Evolutionary conservation across 2,888 invertebrate genomes (phyloP), one percentile per base, ranked within the genome.

Genomic region (Loripinus fragilis): DNA sequence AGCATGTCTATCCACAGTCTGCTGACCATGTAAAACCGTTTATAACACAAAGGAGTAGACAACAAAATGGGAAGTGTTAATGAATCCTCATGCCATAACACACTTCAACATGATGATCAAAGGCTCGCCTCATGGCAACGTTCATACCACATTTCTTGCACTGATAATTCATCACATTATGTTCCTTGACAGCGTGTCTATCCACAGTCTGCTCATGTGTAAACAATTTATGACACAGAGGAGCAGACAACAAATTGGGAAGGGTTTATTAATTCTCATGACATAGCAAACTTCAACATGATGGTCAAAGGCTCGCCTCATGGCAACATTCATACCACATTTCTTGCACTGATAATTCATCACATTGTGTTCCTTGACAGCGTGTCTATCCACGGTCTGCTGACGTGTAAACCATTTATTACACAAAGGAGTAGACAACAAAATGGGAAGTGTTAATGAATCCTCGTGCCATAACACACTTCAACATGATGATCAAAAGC

Each of bases 211-310:
- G 52, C 23, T 41, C 67, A n/a, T 71, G 42, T 8, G 74, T 75
- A 30, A 74, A 78, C 7, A 66, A 38, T 38, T 67, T 67, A 10
- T 55, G 30, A 42, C 78, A 78, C n/a, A n/a, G n/a, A n/a, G n/a
- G n/a, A n/a, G n/a, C n/a, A n/a, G n/a, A n/a, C n/a, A n/a, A n/a
- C n/a, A n/a, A n/a, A n/a, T n/a, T n/a, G n/a, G n/a, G n/a, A n/a
- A n/a, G n/a, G n/a, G n/a, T n/a, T n/a, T n/a, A 38, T 38, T 12
- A 38, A 38, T 23, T 23, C 52, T 52, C 8, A 52, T 52, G 10
- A 23, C 52, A 52, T 25, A 10, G 15, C 52, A 52, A 10, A 52
- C 1, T 25, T 52, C 52, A n/a, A 25, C 25, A 25, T 52, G 52
- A 7, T 8, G 1, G 7, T 8, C 2, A 25, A 23, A 23, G 5